Percentiles rank a stretch among this genome's conserved stretches.
These are phyloP conservation scores for Drosophila tropicalis DNA, from an alignment of 1,140 invertebrate species.

Conservation along the genomic window DNA sequence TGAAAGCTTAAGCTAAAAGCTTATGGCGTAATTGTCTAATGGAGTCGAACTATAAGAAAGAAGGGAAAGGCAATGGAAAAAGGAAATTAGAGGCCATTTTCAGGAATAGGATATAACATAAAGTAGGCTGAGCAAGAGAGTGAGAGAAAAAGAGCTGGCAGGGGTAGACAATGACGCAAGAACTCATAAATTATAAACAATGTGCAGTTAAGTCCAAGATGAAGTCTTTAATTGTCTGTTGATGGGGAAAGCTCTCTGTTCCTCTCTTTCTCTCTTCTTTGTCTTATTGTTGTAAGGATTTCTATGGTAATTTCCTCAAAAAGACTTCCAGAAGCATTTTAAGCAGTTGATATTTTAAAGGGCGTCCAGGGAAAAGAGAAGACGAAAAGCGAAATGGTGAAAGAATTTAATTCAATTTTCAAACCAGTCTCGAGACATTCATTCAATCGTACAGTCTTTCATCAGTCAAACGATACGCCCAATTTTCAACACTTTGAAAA, in stretches of 20 bases:
- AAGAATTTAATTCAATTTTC: conserved; percentile 15
- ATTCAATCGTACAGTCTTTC: conserved; percentile 9
- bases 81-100: conserved; percentile 19
- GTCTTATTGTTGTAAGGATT: not conserved
- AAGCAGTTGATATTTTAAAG: not conserved
- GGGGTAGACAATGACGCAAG: conserved; percentile 5
- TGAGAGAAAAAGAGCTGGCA: not conserved
- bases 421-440: conserved; percentile 15
- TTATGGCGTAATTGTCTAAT: conserved; percentile 72
- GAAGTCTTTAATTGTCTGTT: conserved; percentile 55
- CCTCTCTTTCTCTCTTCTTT: no score
- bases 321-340: not conserved
- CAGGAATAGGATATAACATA: conserved; percentile 5
- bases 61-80: conserved; percentile 12
- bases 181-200: conserved; percentile 53
- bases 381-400: not conserved
- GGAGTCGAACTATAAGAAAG: conserved; percentile 51
- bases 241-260: conserved; percentile 15
- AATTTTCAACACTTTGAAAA: conserved; percentile 21
- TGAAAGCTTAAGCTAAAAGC: conserved; percentile 53
- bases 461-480: conserved; percentile 23
- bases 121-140: not conserved
- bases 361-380: not conserved
- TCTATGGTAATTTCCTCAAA: conserved; percentile 12
- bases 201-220: conserved; percentile 42